Base-by-base conservation (phyloP, 2,797 vertebrate genomes). In the Chaetophractus vellerosus region DNA sequence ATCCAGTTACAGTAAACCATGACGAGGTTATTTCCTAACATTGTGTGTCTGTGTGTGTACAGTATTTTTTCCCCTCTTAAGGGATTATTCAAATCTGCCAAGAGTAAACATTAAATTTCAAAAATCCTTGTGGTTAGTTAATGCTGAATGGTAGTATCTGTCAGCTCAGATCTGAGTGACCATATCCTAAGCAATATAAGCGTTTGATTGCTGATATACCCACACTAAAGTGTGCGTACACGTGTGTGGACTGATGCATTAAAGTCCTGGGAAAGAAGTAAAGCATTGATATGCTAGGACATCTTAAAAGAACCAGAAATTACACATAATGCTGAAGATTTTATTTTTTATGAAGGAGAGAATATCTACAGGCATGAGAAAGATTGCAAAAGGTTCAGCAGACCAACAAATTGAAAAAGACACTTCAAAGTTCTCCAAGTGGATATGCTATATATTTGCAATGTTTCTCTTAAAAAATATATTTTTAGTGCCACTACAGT, bases 61-160 rank as follows among this genome's bases (percentile, higher is more conserved):
- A 41, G 18, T 15, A 91, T 48, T 52, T 61, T n/a, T 45, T 57
- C n/a, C 6, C 26, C 6, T 87, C 41, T 88, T 71, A 91, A 94
- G 55, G 80, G 36, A 90, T 15, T 71, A 36, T 57, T n/a, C 12
- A 26, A 91, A 23, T 76, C 9, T 91, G 83, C 36, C 4, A 84
- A 90, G 52, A 94, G 87, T 48, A 93, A 91, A 94, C 55, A 84
- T 45, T 85, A 5, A 80, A 71, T 23, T 82, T 95, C 18, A 94
- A 94, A 90, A 84, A 66, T 28, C 14, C 45, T 90, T 68, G 45
- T 80, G 28, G 83, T 50, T 82, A 76, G n/a, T 48, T 76, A 84
- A 72, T 88, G 79, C 23, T 84, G 86, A 88, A 86, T n/a, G 45
- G 45, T 16, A 55, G 18, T 12, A 88, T 80, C 61, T 84, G 3